Evolutionary conservation across 2,113 vertebrate species (phyloP), one percentile per base, ranked within the genome.

Genomic region (Cromileptes altivelis): DNA sequence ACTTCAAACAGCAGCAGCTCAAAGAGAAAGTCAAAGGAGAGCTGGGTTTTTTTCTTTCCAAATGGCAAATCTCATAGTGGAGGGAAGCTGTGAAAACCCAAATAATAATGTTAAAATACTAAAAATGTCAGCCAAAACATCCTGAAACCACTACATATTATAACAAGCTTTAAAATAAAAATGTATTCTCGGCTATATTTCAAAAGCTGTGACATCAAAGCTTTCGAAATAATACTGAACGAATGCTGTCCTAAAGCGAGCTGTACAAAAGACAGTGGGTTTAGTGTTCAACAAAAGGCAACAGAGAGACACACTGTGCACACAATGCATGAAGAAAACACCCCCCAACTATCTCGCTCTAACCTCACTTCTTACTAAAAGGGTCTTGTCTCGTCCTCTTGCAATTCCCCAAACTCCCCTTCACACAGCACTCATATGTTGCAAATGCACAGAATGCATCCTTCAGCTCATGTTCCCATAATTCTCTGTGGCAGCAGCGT

Each of bases 401-500:
- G 69, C 87, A 90, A 93, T 92, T 95, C 92, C 92, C 91, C 85
- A 90, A 90, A 92, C 90, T 88, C 91, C 85, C 77, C 76, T 87
- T 85, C 88, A 90, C 79, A 81, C 81, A 89, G 89, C 91, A 89
- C 92, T 92, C 91, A 78, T 77, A 92, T 92, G 93, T 93, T 94
- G 91, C 92, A 95, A 93, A 94, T 91, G 85, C 93, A 92, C 65
- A 94, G 95, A 93, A 94, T 94, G 80, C 88, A 94, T 88, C 83
- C 86, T 95, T 96, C 95, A 94, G 88, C 91, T 92, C 88, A 89
- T 87, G 82, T 94, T 94, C 93, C 96, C 95, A 93, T 95, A 95
- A 96, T 95, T 96, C 96, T 93, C 92, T 88, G 88, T 96, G 96
- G 96, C 93, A 95, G 96, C 94, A 74, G 79, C 90, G 94, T 97